Conservation (phyloP, 1,140 invertebrate species). For the Drosophila guanche region DNA sequence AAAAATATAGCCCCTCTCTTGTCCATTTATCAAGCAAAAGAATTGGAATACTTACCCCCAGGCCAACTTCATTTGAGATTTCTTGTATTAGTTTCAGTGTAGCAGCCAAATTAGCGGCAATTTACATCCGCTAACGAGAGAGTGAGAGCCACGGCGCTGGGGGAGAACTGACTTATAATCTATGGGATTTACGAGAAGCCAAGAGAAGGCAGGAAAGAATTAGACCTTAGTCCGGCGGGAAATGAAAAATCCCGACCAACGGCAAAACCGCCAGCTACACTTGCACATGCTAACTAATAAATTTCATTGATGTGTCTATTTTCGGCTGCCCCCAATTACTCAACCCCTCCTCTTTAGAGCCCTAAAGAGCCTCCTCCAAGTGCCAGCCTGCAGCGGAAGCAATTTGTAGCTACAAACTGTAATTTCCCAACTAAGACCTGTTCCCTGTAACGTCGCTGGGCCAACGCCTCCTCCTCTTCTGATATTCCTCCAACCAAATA, state of each 20-base stretch:
- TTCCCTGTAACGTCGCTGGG: slow-evolving; percentile 9
- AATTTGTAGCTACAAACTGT: slow-evolving; percentile 82
- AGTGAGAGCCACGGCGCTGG: too few relatives aligned
- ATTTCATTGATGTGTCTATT: slow-evolving; percentile 83
- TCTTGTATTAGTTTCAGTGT: slow-evolving; percentile 46
- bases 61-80: slow-evolving; percentile 36
- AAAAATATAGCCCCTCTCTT: background rate
- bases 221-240: slow-evolving; percentile 60
- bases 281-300: slow-evolving; percentile 83
- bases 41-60: too few relatives aligned
- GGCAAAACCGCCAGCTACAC: slow-evolving; percentile 55
- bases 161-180: too few relatives aligned
- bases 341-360: slow-evolving; percentile 7
- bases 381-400: slow-evolving; percentile 80
- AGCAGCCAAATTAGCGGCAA: slow-evolving; percentile 66
- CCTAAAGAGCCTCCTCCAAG: slow-evolving; percentile 50
- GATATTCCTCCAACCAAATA: slow-evolving; percentile 36
- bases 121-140: slow-evolving; percentile 57
- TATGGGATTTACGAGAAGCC: slow-evolving; percentile 15
- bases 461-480: slow-evolving; percentile 51
- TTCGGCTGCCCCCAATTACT: slow-evolving; percentile 34
- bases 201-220: slow-evolving; percentile 20
- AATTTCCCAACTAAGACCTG: slow-evolving; percentile 57
- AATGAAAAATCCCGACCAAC: slow-evolving; percentile 61
- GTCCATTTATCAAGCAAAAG: slow-evolving; percentile 21